Base-by-base conservation (phyloP, 2,797 vertebrate species). In the Diplodus puntazzo region DNA sequence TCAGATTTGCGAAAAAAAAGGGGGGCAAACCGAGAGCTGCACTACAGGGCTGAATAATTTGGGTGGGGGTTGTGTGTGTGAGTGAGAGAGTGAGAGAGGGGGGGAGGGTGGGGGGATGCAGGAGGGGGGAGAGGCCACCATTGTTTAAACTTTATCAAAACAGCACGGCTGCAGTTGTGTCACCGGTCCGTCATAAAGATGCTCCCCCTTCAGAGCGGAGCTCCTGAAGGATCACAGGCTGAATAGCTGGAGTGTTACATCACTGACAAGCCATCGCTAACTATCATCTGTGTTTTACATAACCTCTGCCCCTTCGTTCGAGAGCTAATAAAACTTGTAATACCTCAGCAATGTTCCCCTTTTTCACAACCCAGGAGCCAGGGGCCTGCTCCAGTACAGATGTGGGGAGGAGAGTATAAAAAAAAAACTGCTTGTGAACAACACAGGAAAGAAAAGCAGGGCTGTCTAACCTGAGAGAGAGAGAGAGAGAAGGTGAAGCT, bases 111-210 rank as follows among this genome's bases (percentile, higher is more conserved):
- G 77, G 75, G 60, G 69, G 64, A 21, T 60, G 76, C 3, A 13
- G 61, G 60, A 55, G 30, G 30, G 30, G 30, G 27, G 27, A 27
- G 27, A 27, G 27, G 30, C 34, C 20, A 79, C 68, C 66, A 86
- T 87, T 92, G 89, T 91, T 90, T 78, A 82, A 84, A 88, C 73
- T 86, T 88, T 63, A 73, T 45, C 65, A 87, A 88, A 86, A 70
- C 73, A 80, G 63, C 78, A 83, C 3, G 7, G 27, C 70, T 64
- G 55, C 77, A 82, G 80, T 83, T 73, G 62, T 83, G 83, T 83
- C 64, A 83, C 66, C 69, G 79, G 71, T 48, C 62, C 75, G 64
- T 84, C 77, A 84, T 10, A 43, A 27, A 77, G 75, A 85, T 83
- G 81, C 63, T 80, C 73, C 71, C 72, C 72, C 69, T 77, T 69